Base-by-base conservation (phyloP, 2,113 vertebrate species). In the Rhinichthys klamathensis region DNA sequence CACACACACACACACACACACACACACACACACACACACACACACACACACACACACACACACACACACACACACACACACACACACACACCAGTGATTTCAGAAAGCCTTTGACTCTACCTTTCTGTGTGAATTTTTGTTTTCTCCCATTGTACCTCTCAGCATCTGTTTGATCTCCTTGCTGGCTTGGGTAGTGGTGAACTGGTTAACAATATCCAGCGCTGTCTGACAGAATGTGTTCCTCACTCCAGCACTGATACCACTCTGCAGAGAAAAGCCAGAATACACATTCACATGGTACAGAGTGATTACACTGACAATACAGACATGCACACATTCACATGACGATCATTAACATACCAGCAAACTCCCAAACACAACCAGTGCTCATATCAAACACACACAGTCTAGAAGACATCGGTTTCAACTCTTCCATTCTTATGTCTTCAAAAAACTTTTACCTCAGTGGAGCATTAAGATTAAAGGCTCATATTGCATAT, bases 81-180 rank as follows among this genome's bases (percentile, higher is more conserved):
- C 46, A 90, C 65, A 85, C 35, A 85, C 30, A 82, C 32, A 80
- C 44, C 56, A 56, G 41, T 9, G 23, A 60, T 3, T 44, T 65
- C 58, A 84, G 41, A 80, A 86, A 75, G 13, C 7, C 32, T 69
- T 56, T 27, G 49, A 76, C 21, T 56, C 54, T 23, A 56, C 18
- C 27, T 41, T 30, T 77, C 79, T 60, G 9, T 44, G 10, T 74
- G 41, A 23, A 35, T 32, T 6, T 51, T 46, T 63, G 44, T 23
- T 81, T 3, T 73, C 41, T 35, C 51, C 58, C 12, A 32, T 0
- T 78, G 27, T 87, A 98, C 98, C 98, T 96, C 98, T 94, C 60
- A 99, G 95, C 89, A 99, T 96, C 86, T 99, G 98, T 90, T 99
- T 99, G 91, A 99, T 99, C 95, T 99, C 98, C 65, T 97, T 94